Evolutionary conservation across 2,797 vertebrate species (phyloP).

Genomic region (Echiichthys vipera): DNA sequence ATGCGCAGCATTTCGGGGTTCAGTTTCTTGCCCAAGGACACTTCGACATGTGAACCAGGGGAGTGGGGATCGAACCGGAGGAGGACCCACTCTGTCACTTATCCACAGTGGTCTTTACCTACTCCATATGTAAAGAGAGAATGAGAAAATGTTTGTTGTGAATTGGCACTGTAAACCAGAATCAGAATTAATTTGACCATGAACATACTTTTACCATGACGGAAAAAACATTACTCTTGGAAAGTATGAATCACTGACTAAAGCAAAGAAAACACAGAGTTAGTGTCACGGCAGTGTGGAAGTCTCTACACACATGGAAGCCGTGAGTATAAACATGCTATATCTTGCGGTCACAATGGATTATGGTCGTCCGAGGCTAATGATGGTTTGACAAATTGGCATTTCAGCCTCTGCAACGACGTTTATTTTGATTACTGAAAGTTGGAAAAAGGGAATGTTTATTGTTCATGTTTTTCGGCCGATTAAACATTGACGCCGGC

Average conservation of each 20-base stretch:
- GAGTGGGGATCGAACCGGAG: too few relatives aligned
- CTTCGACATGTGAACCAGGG: too few relatives aligned
- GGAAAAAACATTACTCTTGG: not conserved
- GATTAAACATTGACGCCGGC: not conserved
- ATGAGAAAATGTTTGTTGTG: too few relatives aligned
- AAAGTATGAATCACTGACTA: not conserved
- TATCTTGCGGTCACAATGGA: not conserved
- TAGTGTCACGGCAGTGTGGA: not conserved
- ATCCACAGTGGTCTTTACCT: too few relatives aligned
- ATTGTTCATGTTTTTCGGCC: not conserved
- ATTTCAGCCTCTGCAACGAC: not conserved
- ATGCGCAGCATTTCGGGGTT: too few relatives aligned
- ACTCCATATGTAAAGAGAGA: too few relatives aligned
- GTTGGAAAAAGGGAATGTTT: not conserved
- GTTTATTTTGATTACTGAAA: not conserved
- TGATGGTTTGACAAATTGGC: not conserved
- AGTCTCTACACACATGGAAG: not conserved
- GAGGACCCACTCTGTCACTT: too few relatives aligned
- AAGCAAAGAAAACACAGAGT: not conserved
- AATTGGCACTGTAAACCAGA: too few relatives aligned
- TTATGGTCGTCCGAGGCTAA: not conserved
- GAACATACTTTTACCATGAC: not conserved
- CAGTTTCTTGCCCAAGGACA: too few relatives aligned
- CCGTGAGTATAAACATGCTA: not conserved
- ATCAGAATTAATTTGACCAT: too few relatives aligned